These are phyloP conservation scores for Drosophila rufa DNA, from an alignment of 1,140 invertebrate species.

Conservation along the genomic window DNA sequence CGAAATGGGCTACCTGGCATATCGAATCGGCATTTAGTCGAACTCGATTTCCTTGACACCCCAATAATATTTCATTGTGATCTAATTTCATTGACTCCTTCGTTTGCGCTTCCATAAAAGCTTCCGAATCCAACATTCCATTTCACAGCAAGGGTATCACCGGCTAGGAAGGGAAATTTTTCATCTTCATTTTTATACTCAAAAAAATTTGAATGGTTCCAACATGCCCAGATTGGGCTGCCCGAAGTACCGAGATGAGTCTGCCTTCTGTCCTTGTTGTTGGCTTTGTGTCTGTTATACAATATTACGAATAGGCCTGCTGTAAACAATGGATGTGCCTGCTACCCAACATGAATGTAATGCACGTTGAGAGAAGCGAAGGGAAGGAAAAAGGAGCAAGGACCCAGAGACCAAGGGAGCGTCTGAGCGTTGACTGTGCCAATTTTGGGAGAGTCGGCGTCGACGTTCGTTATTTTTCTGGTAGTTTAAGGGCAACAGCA, in stretches of 20 bases:
- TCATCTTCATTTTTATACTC: slow-evolving; percentile 57
- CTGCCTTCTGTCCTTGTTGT: slow-evolving; percentile 24
- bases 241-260: slow-evolving; percentile 16
- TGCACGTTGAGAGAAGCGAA: slow-evolving; percentile 39
- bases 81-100: neutral
- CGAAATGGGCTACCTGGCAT: no score
- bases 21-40: neutral
- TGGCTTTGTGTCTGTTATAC: slow-evolving; percentile 55
- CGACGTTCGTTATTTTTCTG: slow-evolving; percentile 35
- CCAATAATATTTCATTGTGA: neutral
- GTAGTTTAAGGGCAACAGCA: slow-evolving; percentile 58
- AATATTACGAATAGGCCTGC: slow-evolving; percentile 62
- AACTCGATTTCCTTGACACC: neutral
- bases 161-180: slow-evolving; percentile 26
- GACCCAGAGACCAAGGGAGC: slow-evolving; percentile 9
- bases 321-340: slow-evolving; percentile 61
- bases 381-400: slow-evolving; percentile 10
- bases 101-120: neutral
- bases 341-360: slow-evolving; percentile 57
- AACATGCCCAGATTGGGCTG: slow-evolving; percentile 61
- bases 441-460: slow-evolving; percentile 48
- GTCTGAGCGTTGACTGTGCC: slow-evolving; percentile 64
- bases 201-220: slow-evolving; percentile 65
- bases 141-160: neutral
- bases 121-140: neutral